Evolutionary conservation across 2,888 invertebrate genomes (phyloP).

Genomic region (Leistus spinibarbis): DNA sequence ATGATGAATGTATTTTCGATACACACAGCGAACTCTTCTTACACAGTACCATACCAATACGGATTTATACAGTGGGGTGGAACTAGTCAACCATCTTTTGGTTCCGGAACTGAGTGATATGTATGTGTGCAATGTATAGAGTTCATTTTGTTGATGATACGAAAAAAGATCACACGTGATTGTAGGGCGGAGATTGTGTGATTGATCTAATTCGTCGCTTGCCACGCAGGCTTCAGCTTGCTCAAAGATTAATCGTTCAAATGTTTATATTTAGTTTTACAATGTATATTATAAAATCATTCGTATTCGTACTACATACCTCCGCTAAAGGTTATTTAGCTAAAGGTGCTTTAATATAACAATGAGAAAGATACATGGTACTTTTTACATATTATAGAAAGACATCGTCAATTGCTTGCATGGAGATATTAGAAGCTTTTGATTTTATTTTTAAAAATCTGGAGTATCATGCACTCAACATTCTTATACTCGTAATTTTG

Average conservation of each 20-base stretch:
- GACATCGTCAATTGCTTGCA: too few species aligned
- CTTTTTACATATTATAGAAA: too few species aligned
- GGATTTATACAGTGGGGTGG: background rate
- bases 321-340: too few species aligned
- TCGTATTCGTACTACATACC: too few species aligned
- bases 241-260: background rate
- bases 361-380: too few species aligned
- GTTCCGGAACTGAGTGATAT: background rate
- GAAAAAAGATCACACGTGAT: background rate
- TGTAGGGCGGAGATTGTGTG: background rate
- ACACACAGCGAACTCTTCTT: background rate
- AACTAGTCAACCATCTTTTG: background rate
- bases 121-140: background rate
- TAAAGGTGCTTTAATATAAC: too few species aligned
- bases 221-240: background rate
- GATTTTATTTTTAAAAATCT: too few species aligned
- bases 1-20: conserved; percentile 39
- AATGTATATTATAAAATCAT: background rate
- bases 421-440: too few species aligned
- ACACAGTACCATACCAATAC: background rate
- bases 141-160: background rate
- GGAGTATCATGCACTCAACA: too few species aligned
- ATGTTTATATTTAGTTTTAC: background rate
- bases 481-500: too few species aligned
- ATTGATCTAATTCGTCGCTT: background rate